Conservation (phyloP, 2,797 vertebrate genomes). For the Cirrhinus molitorella region DNA sequence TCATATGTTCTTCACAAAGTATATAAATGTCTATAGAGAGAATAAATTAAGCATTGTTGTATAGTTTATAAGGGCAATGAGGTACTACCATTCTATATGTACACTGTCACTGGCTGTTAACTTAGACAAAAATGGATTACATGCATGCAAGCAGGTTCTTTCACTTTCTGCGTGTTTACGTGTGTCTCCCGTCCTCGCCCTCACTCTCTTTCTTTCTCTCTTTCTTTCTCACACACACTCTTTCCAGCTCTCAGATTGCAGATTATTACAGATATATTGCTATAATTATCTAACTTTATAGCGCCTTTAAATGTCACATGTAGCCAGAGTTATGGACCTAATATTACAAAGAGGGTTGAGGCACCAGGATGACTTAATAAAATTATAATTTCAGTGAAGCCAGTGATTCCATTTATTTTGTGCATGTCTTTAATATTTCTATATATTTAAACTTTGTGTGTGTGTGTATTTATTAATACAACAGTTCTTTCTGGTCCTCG, state of each 20-base stretch:
- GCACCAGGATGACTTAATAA: constrained; percentile 74
- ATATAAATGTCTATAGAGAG: constrained; percentile 10
- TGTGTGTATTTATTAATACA: too few relatives aligned
- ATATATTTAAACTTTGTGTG: constrained; percentile 46
- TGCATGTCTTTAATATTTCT: constrained; percentile 52
- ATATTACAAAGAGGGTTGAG: constrained; percentile 82
- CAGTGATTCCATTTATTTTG: constrained; percentile 51
- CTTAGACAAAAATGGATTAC: constrained; percentile 70
- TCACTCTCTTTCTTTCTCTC: background rate
- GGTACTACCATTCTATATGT: background rate
- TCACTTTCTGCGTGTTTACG: constrained; percentile 46
- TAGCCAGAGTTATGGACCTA: constrained; percentile 80
- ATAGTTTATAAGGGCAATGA: constrained; percentile 58
- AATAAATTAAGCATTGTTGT: constrained; percentile 57
- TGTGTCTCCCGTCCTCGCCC: constrained; percentile 15
- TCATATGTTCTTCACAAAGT: background rate
- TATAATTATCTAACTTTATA: constrained; percentile 86
- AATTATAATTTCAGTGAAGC: constrained; percentile 36
- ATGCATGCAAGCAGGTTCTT: constrained; percentile 57
- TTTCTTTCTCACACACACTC: constrained; percentile 56
- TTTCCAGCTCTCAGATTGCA: constrained; percentile 71
- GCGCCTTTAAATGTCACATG: constrained; percentile 81
- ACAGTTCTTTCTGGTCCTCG: too few relatives aligned
- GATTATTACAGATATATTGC: constrained; percentile 87
- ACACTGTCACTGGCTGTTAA: constrained; percentile 40